Evolutionary conservation across 2,113 vertebrate genomes (phyloP).

Genomic region (Ahaetulla prasina): DNA sequence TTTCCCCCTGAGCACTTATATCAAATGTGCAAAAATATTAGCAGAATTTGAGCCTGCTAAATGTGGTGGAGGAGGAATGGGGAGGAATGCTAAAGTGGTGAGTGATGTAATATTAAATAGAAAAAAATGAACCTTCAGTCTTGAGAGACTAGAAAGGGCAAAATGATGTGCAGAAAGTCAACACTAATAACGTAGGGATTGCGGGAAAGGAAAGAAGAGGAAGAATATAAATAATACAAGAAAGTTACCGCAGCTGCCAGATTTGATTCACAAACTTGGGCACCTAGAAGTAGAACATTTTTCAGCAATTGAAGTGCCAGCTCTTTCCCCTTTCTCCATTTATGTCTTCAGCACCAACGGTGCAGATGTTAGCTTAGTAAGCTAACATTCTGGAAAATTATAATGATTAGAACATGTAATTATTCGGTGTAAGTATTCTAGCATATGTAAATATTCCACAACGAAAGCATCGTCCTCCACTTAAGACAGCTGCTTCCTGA

Average conservation of each 20-base stretch:
- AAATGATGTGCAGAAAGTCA: neutral
- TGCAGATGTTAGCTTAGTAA: neutral
- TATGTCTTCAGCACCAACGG: no score
- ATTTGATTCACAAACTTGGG: neutral
- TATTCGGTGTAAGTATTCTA: neutral
- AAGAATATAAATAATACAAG: neutral
- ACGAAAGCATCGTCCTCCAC: neutral
- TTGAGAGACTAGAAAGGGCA: neutral
- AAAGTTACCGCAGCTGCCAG: neutral
- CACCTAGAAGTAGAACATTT: neutral
- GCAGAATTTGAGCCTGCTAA: neutral
- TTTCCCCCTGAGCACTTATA: neutral
- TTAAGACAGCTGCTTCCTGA: neutral
- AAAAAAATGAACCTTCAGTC: neutral
- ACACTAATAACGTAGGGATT: neutral
- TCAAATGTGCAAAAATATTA: neutral
- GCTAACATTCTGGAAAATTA: neutral
- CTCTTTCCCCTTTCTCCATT: neutral
- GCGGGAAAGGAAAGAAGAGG: neutral
- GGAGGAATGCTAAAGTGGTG: neutral
- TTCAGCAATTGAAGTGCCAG: neutral
- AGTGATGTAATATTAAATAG: neutral
- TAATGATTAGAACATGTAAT: neutral
- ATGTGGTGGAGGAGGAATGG: no score
- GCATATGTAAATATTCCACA: no score